Conservation (phyloP, 2,888 invertebrate species). For the Ferdinandea cuprea region DNA sequence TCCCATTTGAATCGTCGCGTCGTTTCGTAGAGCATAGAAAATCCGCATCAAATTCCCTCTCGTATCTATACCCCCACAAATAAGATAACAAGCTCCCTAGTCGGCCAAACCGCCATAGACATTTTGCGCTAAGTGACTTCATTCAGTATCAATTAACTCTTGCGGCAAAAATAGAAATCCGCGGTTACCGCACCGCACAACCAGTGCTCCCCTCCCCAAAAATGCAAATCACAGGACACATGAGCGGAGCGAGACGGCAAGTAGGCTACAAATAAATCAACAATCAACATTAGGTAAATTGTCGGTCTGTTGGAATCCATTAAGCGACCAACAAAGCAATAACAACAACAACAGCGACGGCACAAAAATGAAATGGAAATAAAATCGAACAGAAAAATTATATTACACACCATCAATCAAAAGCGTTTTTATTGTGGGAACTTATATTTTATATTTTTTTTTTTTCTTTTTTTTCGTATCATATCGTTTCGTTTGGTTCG, state of each 20-base stretch:
- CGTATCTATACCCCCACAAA: conserved; percentile 24
- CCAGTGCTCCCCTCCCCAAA: neutral
- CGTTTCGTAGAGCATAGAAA: conserved; percentile 23
- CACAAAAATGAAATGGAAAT: conserved; percentile 46
- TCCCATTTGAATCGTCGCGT: conserved; percentile 33
- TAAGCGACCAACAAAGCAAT: conserved; percentile 67
- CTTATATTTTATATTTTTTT: conserved; percentile 31
- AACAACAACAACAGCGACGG: conserved; percentile 28
- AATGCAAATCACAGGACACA: conserved; percentile 49
- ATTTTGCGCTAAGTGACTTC: conserved; percentile 81
- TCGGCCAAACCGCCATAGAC: conserved; percentile 76
- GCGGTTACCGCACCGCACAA: conserved; percentile 3
- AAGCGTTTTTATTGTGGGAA: conserved; percentile 73
- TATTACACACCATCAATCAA: conserved; percentile 75
- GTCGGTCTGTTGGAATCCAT: conserved; percentile 74
- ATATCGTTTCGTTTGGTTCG: conserved; percentile 9
- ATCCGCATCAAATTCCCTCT: conserved; percentile 45
- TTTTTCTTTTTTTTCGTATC: conserved; percentile 9
- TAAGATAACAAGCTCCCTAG: conserved; percentile 63
- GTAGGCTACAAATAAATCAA: conserved; percentile 72
- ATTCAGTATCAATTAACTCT: conserved; percentile 82
- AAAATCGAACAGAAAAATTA: conserved; percentile 73
- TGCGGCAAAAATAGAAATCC: conserved; percentile 72
- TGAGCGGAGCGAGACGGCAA: conserved; percentile 25
- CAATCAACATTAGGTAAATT: conserved; percentile 75